Evolutionary conservation across 2,888 invertebrate species (phyloP), one percentile per base, ranked within the genome.

Genomic region (Petrolisthes manimaculis): DNA sequence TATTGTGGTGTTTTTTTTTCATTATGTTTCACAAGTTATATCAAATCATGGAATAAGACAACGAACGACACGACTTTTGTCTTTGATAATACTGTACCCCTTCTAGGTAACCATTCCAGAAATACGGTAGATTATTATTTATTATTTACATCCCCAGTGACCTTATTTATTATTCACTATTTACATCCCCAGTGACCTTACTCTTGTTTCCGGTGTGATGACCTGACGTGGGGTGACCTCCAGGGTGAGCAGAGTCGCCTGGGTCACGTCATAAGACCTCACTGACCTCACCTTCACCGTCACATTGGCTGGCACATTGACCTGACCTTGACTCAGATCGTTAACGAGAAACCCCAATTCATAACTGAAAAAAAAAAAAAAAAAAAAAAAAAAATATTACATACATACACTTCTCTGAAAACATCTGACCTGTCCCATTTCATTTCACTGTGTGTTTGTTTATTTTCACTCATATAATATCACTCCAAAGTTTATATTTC

Each of bases 251-350:
- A 71, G 74, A 51, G 87, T 88, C 18, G 84, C 87, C 18, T 55
- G 51, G 21, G 55, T 88, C 12, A 88, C 87, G 21, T 84, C 87
- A 37, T 37, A 51, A 3, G 56, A 18, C 21, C 61, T 79, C 12
- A 88, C n/a, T 3, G 84, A 84, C 74, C 51, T 88, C n/a, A 88
- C 87, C 83, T 74, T 53, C 5, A 88, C 87, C 9, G 87, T 88
- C n/a, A 88, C 87, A 21, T 88, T 88, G n/a, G 87, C 87, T 3
- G 24, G 37, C 67, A 88, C 87, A 12, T 84, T 80, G 4, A 37
- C 53, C 61, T 88, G 87, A 67, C 87, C 80, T 74, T 88, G 87
- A 56, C 84, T 88, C n/a, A 37, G 79, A 24, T 88, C 87, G 51
- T 55, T 84, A 21, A 88, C 87, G 21, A 61, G 55, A 61, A 86